Conservation (phyloP, 2,888 invertebrate species). For the Plagiodera versicolora region DNA sequence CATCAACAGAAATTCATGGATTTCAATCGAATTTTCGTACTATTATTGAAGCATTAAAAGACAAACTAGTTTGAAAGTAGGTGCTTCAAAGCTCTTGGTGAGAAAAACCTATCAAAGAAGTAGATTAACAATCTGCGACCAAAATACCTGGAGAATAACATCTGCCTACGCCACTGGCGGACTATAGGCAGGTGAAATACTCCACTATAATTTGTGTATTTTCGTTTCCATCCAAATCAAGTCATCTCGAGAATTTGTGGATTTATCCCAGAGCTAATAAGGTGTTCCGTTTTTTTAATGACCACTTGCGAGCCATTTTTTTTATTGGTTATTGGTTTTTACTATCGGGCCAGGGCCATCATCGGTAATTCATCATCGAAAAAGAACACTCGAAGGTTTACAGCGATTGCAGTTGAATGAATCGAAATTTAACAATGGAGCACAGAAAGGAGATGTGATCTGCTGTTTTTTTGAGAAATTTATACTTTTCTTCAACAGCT, state of each 20-base stretch:
- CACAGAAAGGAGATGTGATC: too few species aligned
- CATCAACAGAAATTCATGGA: too few species aligned
- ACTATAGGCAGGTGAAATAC: constrained; percentile 31
- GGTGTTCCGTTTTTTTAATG: constrained; percentile 44
- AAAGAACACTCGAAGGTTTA: neutral
- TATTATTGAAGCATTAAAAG: too few species aligned
- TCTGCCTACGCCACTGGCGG: constrained; percentile 23
- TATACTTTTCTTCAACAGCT: constrained; percentile 2
- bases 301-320: constrained; percentile 28
- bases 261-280: constrained; percentile 47
- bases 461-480: too few species aligned
- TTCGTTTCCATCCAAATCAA: constrained; percentile 44
- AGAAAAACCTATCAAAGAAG: too few species aligned
- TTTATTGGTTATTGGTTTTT: constrained; percentile 28
- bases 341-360: constrained; percentile 19
- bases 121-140: too few species aligned
- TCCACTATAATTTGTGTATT: constrained; percentile 35
- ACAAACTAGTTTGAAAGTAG: too few species aligned
- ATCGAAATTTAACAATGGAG: neutral
- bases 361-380: constrained; percentile 21
- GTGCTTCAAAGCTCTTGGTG: too few species aligned
- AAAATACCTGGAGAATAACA: too few species aligned
- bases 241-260: constrained; percentile 46
- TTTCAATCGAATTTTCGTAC: too few species aligned
- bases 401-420: neutral